Evolutionary conservation across 2,888 invertebrate genomes (phyloP).

Genomic region (Pteria penguin): DNA sequence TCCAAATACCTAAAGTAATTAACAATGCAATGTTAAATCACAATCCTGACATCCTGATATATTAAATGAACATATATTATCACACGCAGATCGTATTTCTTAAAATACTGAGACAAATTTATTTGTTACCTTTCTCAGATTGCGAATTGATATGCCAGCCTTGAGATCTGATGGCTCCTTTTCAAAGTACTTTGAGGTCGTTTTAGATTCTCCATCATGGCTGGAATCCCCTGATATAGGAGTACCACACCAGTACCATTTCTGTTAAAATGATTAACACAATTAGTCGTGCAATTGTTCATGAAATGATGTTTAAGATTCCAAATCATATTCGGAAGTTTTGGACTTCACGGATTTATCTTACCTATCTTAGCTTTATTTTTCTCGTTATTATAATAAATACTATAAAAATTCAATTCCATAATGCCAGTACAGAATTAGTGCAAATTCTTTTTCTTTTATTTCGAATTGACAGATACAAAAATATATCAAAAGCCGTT

Average conservation of each 20-base stretch:
- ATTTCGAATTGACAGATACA: too few relatives aligned
- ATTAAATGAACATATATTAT: neutral
- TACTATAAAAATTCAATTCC: too few relatives aligned
- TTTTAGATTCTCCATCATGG: constrained; percentile 2
- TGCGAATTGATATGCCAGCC: constrained; percentile 82
- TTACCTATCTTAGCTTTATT: too few relatives aligned
- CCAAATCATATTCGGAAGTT: neutral
- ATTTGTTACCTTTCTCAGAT: constrained; percentile 71
- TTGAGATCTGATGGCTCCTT: constrained; percentile 81
- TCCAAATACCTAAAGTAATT: constrained; percentile 42
- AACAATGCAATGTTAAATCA: neutral
- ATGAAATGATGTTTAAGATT: too few relatives aligned
- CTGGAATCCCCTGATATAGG: constrained; percentile 25
- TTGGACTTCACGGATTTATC: neutral
- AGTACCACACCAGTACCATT: constrained; percentile 77
- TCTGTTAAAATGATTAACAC: too few relatives aligned
- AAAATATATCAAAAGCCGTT: too few relatives aligned
- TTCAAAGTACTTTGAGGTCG: constrained; percentile 79
- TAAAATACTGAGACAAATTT: neutral
- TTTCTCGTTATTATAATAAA: too few relatives aligned
- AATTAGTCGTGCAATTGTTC: too few relatives aligned
- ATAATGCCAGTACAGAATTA: too few relatives aligned
- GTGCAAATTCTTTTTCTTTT: too few relatives aligned
- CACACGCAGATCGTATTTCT: neutral
- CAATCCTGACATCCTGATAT: neutral